Evolutionary conservation across 2,888 invertebrate species (phyloP), one percentile per base, ranked within the genome.

Genomic region (Polyommatus iphigenia): DNA sequence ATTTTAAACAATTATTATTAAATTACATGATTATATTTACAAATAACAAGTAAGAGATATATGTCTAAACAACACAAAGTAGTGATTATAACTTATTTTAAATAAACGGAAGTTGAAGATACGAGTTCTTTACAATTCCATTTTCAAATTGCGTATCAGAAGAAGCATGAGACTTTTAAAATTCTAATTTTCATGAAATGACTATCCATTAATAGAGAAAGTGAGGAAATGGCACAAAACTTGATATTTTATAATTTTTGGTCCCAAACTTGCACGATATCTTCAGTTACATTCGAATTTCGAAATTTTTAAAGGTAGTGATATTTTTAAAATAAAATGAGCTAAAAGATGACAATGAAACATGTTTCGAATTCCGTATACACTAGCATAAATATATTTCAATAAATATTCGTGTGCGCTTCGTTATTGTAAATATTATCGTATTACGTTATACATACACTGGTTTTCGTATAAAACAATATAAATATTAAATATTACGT

Each of bases 211-310:
- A 78, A 46, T 77, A 41, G 62, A 78, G 57, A 62, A 78, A 73
- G 88, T 67, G 67, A 83, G 85, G 86, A 89, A 86, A 90, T 90
- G 90, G 89, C 90, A 90, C 90, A 85, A 87, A 77, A 54, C 72
- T 84, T 85, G 85, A 87, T 85, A 80, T 67, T 78, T 78, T 82
- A 75, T 50, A 78, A 80, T 85, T 85, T 87, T 91, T 90, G 91
- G 90, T 91, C 91, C 91, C 89, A 85, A 86, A 86, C 87, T 87
- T 88, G 85, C 88, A 83, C 84, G 79, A 83, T 83, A 80, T 80
- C 80, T 77, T 72, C 41, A 62, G 75, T 32, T 41, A 78, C 76
- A 71, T 10, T 41, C 29, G 32, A 76, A 77, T 78, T 75, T 75
- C 15, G 72, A 75, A 78, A 73, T 62, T 73, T 32, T 36, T 18